Evolutionary conservation across 2,113 vertebrate species (phyloP).

Genomic region (Aviceda subcristata): DNA sequence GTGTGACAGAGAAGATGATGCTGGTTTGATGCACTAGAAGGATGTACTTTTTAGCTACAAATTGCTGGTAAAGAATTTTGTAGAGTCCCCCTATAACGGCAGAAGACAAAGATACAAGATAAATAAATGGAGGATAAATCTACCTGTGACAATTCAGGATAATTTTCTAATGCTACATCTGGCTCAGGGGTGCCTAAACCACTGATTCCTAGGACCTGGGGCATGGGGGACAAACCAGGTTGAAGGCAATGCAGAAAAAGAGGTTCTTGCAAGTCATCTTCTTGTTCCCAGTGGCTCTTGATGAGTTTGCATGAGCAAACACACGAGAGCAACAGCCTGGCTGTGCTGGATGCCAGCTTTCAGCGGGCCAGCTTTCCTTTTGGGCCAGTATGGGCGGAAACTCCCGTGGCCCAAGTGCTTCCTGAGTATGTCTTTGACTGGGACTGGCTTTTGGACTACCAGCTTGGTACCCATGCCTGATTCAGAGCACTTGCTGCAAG

Average conservation of each 20-base stretch:
- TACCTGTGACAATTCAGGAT: neutral
- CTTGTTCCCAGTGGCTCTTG: neutral
- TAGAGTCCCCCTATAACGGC: neutral
- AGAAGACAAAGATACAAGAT: neutral
- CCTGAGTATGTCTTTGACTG: neutral
- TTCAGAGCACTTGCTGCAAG: neutral
- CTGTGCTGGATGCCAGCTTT: neutral
- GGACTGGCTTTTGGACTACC: neutral
- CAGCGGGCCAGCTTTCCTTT: neutral
- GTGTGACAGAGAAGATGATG: neutral
- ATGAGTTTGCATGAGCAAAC: neutral
- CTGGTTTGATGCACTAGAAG: neutral
- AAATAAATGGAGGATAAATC: neutral
- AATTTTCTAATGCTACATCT: neutral
- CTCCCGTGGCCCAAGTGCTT: neutral
- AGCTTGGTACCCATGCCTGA: neutral
- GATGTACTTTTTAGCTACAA: neutral
- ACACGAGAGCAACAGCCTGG: fast-evolving
- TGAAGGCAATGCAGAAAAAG: neutral
- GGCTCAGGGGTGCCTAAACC: neutral
- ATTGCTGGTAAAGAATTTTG: neutral
- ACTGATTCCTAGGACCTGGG: neutral
- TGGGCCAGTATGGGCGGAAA: neutral
- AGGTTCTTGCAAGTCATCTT: neutral
- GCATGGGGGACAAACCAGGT: neutral